Conservation (phyloP, 1,140 invertebrate species). For the Pogonognathellus flavescens region DNA sequence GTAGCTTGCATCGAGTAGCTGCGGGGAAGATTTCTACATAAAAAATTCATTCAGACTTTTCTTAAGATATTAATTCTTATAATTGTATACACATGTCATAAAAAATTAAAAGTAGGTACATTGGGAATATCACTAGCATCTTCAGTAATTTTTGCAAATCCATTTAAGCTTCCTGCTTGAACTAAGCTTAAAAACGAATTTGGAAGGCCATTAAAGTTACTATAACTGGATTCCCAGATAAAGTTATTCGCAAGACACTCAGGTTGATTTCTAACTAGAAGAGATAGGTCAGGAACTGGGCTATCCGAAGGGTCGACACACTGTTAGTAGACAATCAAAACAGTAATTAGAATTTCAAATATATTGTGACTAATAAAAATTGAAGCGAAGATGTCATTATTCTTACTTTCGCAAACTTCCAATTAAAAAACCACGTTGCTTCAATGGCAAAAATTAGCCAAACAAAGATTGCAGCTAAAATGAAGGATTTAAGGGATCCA, state of each 20-base stretch:
- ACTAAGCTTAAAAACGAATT: slow-evolving; percentile 28
- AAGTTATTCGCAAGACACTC: slow-evolving; percentile 28
- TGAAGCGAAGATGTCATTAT: not conserved
- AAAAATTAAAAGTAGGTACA: not conserved
- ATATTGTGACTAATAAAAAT: not conserved
- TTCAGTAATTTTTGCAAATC: slow-evolving; percentile 38
- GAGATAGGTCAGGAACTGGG: no score
- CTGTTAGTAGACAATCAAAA: not conserved
- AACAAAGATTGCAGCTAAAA: not conserved
- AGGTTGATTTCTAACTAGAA: not conserved
- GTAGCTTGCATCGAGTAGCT: not conserved
- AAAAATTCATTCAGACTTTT: not conserved
- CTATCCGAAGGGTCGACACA: not conserved
- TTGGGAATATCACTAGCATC: slow-evolving; percentile 26
- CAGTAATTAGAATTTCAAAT: not conserved
- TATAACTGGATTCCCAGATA: slow-evolving; percentile 22
- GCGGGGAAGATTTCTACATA: not conserved
- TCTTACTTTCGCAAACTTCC: not conserved
- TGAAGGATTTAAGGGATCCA: not conserved
- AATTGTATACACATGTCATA: not conserved
- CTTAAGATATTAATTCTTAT: not conserved
- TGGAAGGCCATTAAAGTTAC: slow-evolving; percentile 33
- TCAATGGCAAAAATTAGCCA: not conserved
- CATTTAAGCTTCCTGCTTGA: slow-evolving; percentile 35
- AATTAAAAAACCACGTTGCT: not conserved